Conservation (phyloP, 2,888 invertebrate species). For the Onthophagus sagittarius region DNA sequence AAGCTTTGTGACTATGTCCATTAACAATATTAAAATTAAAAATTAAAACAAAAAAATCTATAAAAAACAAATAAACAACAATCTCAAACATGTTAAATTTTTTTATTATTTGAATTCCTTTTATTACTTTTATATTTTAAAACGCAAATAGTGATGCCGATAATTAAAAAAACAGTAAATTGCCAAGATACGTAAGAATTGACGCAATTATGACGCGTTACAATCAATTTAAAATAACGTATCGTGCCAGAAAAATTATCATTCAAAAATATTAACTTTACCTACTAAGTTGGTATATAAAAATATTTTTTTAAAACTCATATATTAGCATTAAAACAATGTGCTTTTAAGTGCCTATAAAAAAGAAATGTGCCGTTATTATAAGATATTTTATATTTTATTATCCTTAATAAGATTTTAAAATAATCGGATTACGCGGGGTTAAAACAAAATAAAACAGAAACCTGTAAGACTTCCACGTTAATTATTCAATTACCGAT, state of each 20-base stretch:
- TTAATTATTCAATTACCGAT: conserved; percentile 1
- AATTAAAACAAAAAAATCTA: too few species aligned
- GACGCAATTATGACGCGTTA: not conserved
- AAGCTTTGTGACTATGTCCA: too few species aligned
- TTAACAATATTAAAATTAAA: too few species aligned
- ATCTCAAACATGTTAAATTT: too few species aligned
- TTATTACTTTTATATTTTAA: not conserved
- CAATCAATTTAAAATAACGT: not conserved
- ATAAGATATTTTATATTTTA: not conserved
- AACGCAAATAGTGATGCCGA: not conserved
- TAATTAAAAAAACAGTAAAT: not conserved
- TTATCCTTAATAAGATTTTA: not conserved
- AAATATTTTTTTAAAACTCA: too few species aligned
- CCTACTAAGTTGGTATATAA: not conserved
- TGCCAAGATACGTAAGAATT: not conserved
- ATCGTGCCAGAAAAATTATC: not conserved
- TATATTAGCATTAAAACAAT: too few species aligned
- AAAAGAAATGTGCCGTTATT: not conserved
- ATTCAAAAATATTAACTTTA: not conserved
- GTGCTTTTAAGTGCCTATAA: not conserved
- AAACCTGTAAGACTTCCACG: not conserved
- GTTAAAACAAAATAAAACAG: not conserved
- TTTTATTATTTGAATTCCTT: too few species aligned
- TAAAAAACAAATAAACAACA: not conserved
- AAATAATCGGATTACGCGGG: not conserved